Conservation (phyloP, 2,113 vertebrate genomes). For the Ondatra zibethicus region DNA sequence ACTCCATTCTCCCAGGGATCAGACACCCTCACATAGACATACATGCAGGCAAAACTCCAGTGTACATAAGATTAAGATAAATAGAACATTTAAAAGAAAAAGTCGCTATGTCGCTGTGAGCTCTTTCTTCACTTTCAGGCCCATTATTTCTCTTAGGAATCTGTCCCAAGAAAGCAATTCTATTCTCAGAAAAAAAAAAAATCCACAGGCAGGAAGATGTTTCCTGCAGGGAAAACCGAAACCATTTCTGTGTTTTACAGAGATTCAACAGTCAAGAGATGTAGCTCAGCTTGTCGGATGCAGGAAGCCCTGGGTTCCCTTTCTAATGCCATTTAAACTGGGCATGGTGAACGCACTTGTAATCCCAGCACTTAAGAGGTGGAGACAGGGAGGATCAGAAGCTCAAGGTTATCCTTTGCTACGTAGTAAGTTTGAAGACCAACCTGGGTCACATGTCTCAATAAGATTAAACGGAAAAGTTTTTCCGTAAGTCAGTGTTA, state of each 20-base stretch:
- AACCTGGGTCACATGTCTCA: neutral
- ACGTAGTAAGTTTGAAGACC: neutral
- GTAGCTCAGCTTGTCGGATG: too few species aligned
- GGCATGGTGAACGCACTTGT: neutral
- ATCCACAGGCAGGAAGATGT: neutral
- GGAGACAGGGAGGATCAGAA: neutral
- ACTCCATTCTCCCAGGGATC: neutral
- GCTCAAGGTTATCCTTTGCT: too few species aligned
- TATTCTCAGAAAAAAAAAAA: neutral
- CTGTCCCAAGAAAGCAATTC: neutral
- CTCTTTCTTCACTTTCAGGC: neutral
- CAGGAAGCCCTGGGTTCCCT: neutral
- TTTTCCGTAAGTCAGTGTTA: neutral
- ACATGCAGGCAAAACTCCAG: neutral
- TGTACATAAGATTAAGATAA: neutral
- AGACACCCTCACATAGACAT: neutral
- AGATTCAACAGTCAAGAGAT: neutral
- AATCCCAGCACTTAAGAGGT: too few species aligned
- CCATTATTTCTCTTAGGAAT: neutral
- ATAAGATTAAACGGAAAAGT: neutral
- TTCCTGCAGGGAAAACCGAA: neutral
- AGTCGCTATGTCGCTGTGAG: neutral
- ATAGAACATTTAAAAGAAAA: neutral
- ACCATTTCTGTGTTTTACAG: neutral
- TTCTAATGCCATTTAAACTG: neutral